A percentile compares a stretch with the other conserved stretches of the same genome.
Conservation (phyloP, 1,140 invertebrate species). For the Thrips palmi region DNA sequence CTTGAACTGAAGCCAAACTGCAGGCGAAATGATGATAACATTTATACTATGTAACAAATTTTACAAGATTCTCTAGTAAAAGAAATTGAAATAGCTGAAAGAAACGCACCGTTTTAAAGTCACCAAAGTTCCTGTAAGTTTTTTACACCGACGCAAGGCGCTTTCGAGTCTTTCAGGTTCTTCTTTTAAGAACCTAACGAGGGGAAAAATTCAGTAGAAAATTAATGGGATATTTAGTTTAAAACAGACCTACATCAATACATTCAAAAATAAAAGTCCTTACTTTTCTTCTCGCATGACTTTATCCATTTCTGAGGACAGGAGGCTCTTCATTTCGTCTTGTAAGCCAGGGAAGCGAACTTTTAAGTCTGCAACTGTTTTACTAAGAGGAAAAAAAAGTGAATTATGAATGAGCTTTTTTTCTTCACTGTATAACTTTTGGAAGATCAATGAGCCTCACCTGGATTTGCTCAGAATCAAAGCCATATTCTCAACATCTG, state of each 20-base stretch:
- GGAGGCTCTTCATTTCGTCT: constrained; percentile 69
- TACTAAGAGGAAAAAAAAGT: constrained; percentile 31
- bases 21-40: background rate
- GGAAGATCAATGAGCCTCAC: constrained; percentile 21
- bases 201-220: constrained; percentile 6
- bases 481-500: constrained; percentile 91
- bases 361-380: constrained; percentile 90
- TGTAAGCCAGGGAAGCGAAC: constrained; percentile 73
- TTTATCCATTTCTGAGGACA: constrained; percentile 86
- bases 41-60: background rate
- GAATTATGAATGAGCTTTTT: constrained; percentile 11
- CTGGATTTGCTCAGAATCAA: constrained; percentile 71
- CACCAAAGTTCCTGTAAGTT: constrained; percentile 86
- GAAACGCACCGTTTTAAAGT: constrained; percentile 76
- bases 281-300: constrained; percentile 82
- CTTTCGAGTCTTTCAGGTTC: constrained; percentile 84
- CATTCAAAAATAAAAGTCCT: constrained; percentile 15
- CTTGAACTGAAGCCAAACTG: constrained; percentile 86
- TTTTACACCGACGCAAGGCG: constrained; percentile 82
- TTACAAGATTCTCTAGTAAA: background rate
- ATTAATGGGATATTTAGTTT: constrained; percentile 1
- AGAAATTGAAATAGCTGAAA: constrained; percentile 5
- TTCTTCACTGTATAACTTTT: background rate
- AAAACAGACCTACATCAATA: constrained; percentile 3
- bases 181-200: constrained; percentile 69